Percentiles rank a stretch among this genome's conserved stretches.
These are phyloP conservation scores for Etheostoma nigrum DNA, from an alignment of 2,797 vertebrate genomes.

Conservation along the genomic window DNA sequence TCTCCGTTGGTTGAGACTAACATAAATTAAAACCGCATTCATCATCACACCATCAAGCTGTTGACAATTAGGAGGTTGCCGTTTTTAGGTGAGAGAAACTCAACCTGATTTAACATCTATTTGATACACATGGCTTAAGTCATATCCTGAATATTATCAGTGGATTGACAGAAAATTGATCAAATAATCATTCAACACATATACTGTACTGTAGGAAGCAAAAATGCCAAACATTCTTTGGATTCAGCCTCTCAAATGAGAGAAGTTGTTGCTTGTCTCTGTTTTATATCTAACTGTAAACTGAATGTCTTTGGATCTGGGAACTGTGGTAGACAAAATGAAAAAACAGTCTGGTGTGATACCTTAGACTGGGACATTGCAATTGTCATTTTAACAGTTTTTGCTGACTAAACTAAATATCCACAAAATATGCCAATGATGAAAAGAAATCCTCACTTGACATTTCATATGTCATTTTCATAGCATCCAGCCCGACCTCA, in stretches of 20 bases:
- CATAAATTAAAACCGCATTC: neutral
- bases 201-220: neutral
- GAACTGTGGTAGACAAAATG: neutral
- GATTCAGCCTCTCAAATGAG: neutral
- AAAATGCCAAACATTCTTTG: neutral
- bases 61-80: neutral
- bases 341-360: too few relatives aligned
- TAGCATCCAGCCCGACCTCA: constrained; percentile 93
- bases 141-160: neutral
- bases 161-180: neutral
- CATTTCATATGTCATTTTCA: neutral
- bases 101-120: neutral
- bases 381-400: neutral
- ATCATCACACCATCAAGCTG: neutral
- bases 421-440: neutral
- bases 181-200: neutral
- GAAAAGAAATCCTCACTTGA: neutral
- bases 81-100: neutral
- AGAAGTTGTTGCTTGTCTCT: neutral
- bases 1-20: neutral
- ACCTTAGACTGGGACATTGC: neutral
- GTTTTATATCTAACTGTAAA: neutral
- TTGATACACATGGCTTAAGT: neutral
- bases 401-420: neutral
- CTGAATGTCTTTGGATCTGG: neutral